Base-by-base conservation (phyloP, 2,797 vertebrate species). In the Acridotheres tristis region DNA sequence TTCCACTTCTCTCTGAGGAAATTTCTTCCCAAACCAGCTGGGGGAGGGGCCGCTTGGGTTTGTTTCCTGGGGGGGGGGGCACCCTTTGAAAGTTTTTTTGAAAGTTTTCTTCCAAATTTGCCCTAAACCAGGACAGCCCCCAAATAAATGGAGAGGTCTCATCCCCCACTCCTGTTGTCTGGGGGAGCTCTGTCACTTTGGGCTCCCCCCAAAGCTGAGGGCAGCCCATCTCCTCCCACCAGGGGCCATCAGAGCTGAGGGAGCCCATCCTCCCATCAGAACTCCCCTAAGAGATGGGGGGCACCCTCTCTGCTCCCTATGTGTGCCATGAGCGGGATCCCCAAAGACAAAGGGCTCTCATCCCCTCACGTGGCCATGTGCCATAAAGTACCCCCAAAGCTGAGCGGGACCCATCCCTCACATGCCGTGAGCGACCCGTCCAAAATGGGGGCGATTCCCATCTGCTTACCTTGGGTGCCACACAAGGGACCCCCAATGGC, bases 121-220 rank as follows among this genome's bases (percentile, higher is more conserved):
- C 38, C 38, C 38, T 40, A 40, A 40, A 40, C 38, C 38, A 40
- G 38, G 38, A 40, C 38, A 40, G 38, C 38, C 47, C 47, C 57
- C 6, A 4, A 36, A 10, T 20, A 13, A 40, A 17, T 7, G 0
- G 22, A 29, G 40, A 9, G 36, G 16, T 5, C 68, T n/a, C 36
- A 1, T 2, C 40, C 13, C 43, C 19, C 27, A 1, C 9, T 32
- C 16, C 1, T 1, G 23, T 10, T 9, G 23, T 7, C 5, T 0
- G 10, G 18, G 30, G 22, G 10, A 13, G 25, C 3, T 20, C 53
- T 14, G 30, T 13, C 50, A 2, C 40, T 9, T 21, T 0, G 10
- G 16, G 30, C 17, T 18, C 16, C 18, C 69, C 53, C 26, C 21
- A 2, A 2, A 16, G 16, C 40, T 11, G 13, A 34, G 48, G 11